Evolutionary conservation across 2,797 vertebrate genomes (phyloP).

Genomic region (Periophthalmus magnuspinnatus): DNA sequence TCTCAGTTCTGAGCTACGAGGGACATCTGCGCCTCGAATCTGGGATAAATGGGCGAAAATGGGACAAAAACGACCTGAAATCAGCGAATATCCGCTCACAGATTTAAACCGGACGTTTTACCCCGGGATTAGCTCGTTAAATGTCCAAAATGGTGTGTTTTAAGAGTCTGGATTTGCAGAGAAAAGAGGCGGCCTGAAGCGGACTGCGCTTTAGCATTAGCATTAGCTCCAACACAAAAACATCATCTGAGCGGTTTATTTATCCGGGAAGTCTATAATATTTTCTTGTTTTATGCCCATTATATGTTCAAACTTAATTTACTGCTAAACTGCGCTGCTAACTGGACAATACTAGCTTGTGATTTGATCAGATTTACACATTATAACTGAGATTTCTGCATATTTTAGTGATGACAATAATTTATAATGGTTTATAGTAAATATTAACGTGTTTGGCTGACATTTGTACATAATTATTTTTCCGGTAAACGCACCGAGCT

Average conservation of each 20-base stretch:
- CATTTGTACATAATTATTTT: slow-evolving; percentile 10
- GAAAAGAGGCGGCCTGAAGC: slow-evolving; percentile 60
- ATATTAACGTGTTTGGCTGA: slow-evolving; percentile 22
- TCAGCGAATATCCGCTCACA: slow-evolving; percentile 11
- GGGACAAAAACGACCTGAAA: slow-evolving; percentile 37
- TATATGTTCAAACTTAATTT: slow-evolving; percentile 7
- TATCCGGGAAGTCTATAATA: too few relatives aligned
- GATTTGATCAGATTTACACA: slow-evolving; percentile 25
- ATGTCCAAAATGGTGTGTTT: slow-evolving; percentile 16
- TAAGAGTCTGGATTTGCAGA: slow-evolving; percentile 42
- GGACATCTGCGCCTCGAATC: slow-evolving; percentile 27
- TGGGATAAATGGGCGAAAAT: slow-evolving; percentile 46
- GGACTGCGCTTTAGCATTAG: slow-evolving; percentile 40
- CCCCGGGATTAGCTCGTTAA: neutral
- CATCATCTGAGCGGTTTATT: neutral
- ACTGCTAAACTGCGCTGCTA: slow-evolving; percentile 43
- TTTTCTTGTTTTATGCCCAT: too few relatives aligned
- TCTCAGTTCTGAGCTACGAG: slow-evolving; percentile 18
- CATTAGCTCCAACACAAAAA: slow-evolving; percentile 20
- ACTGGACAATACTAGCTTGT: slow-evolving; percentile 49
- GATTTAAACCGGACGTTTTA: slow-evolving; percentile 45
- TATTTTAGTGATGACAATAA: neutral
- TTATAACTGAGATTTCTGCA: neutral
- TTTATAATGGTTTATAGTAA: neutral
- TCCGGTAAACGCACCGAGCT: neutral